Evolutionary conservation across 2,888 invertebrate genomes (phyloP).

Genomic region (Vanessa cardui): DNA sequence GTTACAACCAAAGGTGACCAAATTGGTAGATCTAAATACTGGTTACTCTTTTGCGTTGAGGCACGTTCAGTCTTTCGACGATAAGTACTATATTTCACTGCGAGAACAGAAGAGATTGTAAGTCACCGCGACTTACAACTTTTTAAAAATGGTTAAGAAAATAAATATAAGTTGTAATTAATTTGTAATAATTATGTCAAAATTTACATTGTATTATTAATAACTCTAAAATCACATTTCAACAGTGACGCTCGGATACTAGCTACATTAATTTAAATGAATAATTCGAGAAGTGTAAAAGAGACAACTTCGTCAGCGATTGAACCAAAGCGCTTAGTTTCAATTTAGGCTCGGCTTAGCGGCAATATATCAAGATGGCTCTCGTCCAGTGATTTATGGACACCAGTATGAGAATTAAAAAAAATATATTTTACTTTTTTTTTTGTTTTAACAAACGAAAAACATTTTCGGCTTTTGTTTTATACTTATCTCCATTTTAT

Average conservation of each 20-base stretch:
- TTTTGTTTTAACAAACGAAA: conserved; percentile 20
- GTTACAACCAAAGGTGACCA: too few relatives aligned
- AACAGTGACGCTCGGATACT: background rate
- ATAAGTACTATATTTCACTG: too few relatives aligned
- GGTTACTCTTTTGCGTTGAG: too few relatives aligned
- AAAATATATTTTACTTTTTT: conserved; percentile 27
- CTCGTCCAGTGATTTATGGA: conserved; percentile 40
- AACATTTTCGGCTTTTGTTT: conserved; percentile 9
- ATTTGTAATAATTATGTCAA: too few relatives aligned
- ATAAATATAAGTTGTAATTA: too few relatives aligned
- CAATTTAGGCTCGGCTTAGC: conserved; percentile 39
- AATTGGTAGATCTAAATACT: too few relatives aligned
- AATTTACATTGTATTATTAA: too few relatives aligned
- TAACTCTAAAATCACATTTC: background rate
- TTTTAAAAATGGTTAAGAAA: too few relatives aligned
- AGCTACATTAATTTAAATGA: background rate
- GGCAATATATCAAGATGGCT: conserved; percentile 43
- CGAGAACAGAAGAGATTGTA: too few relatives aligned
- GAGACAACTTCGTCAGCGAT: conserved; percentile 14
- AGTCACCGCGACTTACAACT: too few relatives aligned
- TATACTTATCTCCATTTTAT: conserved; percentile 19
- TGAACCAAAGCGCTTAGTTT: conserved; percentile 33
- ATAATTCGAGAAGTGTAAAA: conserved; percentile 4
- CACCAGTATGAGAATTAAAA: conserved; percentile 33
- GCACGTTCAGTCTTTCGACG: too few relatives aligned